Percentiles rank a stretch among this genome's conserved stretches.
Conservation (phyloP, 1,140 invertebrate species). For the Brachionus plicatilis region DNA sequence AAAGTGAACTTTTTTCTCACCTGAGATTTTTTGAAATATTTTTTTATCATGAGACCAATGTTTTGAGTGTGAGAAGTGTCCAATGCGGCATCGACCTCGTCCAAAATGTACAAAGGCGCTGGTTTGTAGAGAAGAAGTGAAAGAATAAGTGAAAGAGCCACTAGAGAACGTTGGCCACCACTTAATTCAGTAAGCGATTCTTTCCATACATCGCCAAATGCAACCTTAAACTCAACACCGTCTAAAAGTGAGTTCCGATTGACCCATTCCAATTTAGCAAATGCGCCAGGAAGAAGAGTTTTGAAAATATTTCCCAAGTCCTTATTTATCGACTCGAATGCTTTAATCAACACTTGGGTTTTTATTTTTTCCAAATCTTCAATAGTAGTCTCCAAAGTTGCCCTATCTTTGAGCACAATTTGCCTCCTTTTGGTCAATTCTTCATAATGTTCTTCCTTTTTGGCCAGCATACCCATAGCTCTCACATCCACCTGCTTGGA, state of each 20-base stretch:
- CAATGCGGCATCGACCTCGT: slow-evolving; percentile 96
- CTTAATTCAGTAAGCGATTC: slow-evolving; percentile 89
- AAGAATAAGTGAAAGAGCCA: slow-evolving; percentile 89
- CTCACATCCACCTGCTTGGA: slow-evolving; percentile 73
- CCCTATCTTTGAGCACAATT: slow-evolving; percentile 79
- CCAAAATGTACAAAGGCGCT: slow-evolving; percentile 94
- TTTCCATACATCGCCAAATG: slow-evolving; percentile 90
- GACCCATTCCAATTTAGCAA: slow-evolving; percentile 74
- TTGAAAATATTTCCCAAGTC: slow-evolving; percentile 96
- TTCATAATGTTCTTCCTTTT: slow-evolving; percentile 78
- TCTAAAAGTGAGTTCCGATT: slow-evolving; percentile 47
- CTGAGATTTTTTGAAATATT: slow-evolving; percentile 88
- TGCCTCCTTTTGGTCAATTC: slow-evolving; percentile 71
- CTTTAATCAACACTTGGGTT: slow-evolving; percentile 69
- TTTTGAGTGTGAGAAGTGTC: slow-evolving; percentile 98
- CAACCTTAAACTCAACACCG: slow-evolving; percentile 85
- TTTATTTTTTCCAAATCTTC: slow-evolving; percentile 82
- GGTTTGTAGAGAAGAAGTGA: slow-evolving; percentile 94
- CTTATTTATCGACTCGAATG: slow-evolving; percentile 68
- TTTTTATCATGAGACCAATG: slow-evolving; percentile 88
- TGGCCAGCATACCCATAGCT: slow-evolving; percentile 75
- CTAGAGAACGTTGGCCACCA: slow-evolving; percentile 89
- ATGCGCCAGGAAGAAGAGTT: slow-evolving; percentile 78
- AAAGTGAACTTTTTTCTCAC: slow-evolving; percentile 52
- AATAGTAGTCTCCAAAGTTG: slow-evolving; percentile 73